A percentile compares a stretch with the other conserved stretches of the same genome.
These are phyloP conservation scores for Australoheros scitulus DNA, from an alignment of 2,113 vertebrate genomes.

Conservation along the genomic window DNA sequence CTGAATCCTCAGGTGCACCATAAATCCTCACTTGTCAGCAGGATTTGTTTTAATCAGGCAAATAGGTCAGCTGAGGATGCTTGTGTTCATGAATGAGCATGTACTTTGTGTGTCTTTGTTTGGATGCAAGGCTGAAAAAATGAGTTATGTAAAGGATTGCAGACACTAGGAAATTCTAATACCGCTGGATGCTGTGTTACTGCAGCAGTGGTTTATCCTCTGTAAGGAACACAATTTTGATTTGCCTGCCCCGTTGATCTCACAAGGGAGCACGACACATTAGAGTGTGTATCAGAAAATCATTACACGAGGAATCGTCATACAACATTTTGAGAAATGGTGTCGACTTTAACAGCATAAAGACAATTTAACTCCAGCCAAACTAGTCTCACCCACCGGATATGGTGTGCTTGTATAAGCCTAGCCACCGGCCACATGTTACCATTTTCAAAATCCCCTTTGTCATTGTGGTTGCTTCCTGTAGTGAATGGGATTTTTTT, in stretches of 20 bases:
- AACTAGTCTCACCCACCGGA: not conserved
- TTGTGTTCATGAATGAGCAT: conserved; percentile 12
- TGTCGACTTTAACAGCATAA: not conserved
- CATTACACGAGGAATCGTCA: not conserved
- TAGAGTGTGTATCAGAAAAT: not conserved
- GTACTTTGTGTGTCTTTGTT: conserved; percentile 23
- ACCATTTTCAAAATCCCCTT: not conserved
- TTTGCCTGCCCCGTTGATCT: conserved; percentile 1
- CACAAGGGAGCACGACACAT: not conserved
- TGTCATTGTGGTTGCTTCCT: not conserved
- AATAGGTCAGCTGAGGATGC: conserved; percentile 44
- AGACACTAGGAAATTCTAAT: not conserved
- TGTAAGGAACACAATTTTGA: not conserved
- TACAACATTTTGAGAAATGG: not conserved
- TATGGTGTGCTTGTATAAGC: not conserved
- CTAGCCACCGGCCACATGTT: not conserved
- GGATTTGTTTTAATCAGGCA: conserved; percentile 43
- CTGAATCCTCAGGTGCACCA: conserved; percentile 17
- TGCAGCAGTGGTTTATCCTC: conserved; percentile 1
- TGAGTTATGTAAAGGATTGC: conserved; percentile 15
- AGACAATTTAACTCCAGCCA: not conserved
- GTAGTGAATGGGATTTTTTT: not conserved
- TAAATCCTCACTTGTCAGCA: conserved; percentile 34
- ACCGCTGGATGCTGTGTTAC: conserved; percentile 19
- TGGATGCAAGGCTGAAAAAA: not conserved